Conservation (phyloP, 2,888 invertebrate genomes). For the Pristionchus arcanus region DNA sequence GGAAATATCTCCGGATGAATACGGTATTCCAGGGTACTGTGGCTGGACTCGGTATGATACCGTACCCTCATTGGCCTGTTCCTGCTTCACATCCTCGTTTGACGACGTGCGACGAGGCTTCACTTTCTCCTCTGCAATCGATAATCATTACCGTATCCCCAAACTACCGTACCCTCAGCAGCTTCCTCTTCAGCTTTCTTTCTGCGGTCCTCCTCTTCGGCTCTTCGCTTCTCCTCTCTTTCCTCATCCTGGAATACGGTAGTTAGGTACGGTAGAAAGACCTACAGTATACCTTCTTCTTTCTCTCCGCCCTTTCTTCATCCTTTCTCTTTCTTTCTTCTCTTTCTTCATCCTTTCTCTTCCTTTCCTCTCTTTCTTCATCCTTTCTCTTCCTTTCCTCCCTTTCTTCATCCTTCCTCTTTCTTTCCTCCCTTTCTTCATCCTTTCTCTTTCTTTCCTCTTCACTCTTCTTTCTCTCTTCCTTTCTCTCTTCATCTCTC, state of each 20-base stretch:
- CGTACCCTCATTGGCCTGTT: slow-evolving; percentile 17
- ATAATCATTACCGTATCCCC: not conserved
- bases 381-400: not conserved
- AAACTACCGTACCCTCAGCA: not conserved
- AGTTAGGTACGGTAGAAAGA: not conserved
- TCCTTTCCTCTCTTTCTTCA: not conserved
- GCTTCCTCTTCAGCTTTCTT: not conserved
- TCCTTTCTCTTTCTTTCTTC: slow-evolving; percentile 23
- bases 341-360: not conserved
- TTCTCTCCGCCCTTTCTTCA: not conserved
- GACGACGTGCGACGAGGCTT: not conserved
- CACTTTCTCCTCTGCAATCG: slow-evolving; percentile 3
- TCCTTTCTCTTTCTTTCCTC: not conserved
- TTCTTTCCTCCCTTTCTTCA: not conserved
- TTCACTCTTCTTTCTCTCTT: not conserved
- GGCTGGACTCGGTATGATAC: not conserved
- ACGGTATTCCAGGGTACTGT: not conserved
- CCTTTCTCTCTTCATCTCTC: not conserved
- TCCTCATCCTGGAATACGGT: not conserved
- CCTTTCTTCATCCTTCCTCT: not conserved
- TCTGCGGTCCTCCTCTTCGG: not conserved
- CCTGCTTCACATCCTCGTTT: not conserved
- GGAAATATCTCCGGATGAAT: not conserved
- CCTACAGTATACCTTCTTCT: not conserved
- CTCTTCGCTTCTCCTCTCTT: not conserved